Base-by-base conservation (phyloP, 1,140 invertebrate species). In the Coptotermes formosanus region DNA sequence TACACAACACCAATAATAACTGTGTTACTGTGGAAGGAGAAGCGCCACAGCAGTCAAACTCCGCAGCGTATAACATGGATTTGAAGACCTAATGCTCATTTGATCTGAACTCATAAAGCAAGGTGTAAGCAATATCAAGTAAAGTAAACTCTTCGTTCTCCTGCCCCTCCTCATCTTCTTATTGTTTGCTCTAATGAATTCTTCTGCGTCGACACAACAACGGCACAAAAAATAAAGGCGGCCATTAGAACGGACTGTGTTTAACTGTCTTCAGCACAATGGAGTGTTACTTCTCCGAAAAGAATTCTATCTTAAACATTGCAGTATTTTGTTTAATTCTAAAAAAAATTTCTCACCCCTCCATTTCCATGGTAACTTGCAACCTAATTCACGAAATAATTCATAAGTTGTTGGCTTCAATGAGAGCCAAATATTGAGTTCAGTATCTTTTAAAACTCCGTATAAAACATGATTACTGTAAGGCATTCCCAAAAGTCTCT, bases 171-270 rank as follows among this genome's bases (percentile, higher is more conserved):
- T 11, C 14, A 25, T n/a, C 64, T 75, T 75, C 64, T 23, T 64
- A 1, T 64, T 23, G 11, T n/a, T 64, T 64, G 25, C 11, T 64
- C 21, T 64, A n/a, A n/a, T n/a, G 64, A 25, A 21, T 55, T 55
- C 3, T 0, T 21, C 16, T 55, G 19, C 52, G 52, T 75, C n/a
- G 64, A 75, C 14, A 16, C 1, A 6, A 30, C 64, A 75, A 75
- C 64, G 64, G n/a, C n/a, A 75, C 64, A 75, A 75, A 75, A 11
- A 75, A 75, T 16, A 30, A 75, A 8, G n/a, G 64, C n/a, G 25
- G n/a, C 64, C 64, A 75, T 75, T 75, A 75, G 64, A n/a, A 75
- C n/a, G n/a, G 64, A 75, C 64, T 75, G 64, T n/a, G 9, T 75
- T 30, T 25, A 75, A 19, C 19, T 19, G 52, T 55, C 14, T 21